Conservation (phyloP, 37 sponge, comb jelly and placozoan species). For the Petrosia ficiformis region DNA sequence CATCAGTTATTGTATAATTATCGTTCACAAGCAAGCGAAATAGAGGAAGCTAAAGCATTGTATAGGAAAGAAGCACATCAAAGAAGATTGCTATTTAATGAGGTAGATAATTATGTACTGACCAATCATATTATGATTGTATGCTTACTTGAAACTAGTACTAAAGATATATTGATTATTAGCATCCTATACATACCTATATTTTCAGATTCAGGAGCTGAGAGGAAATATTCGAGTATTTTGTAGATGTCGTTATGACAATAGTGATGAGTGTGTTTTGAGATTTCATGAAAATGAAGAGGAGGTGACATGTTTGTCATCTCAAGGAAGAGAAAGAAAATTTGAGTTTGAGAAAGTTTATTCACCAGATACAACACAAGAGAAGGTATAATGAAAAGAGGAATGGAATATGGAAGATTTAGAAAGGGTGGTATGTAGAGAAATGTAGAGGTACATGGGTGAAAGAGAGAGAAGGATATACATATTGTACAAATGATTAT, state of each 20-base stretch:
- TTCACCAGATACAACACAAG: slow-evolving; percentile 61
- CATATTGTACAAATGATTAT: background rate
- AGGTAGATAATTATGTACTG: no score
- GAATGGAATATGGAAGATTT: no score
- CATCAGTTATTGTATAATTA: slow-evolving; percentile 11
- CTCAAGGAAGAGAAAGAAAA: slow-evolving; percentile 56
- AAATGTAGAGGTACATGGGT: no score
- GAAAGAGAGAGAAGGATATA: no score
- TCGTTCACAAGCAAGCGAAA: slow-evolving; percentile 27
- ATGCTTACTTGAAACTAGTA: no score
- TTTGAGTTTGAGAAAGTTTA: slow-evolving; percentile 82
- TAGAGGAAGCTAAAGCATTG: slow-evolving; percentile 55
- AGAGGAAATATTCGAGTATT: slow-evolving; percentile 85
- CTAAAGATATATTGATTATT: no score
- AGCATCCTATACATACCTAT: background rate
- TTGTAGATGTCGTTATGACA: slow-evolving; percentile 79
- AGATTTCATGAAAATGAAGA: slow-evolving; percentile 43
- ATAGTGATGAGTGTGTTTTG: slow-evolving; percentile 17
- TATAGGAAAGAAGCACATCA: slow-evolving; percentile 72
- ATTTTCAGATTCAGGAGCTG: slow-evolving; percentile 66
- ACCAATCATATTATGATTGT: no score
- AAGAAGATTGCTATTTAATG: slow-evolving; percentile 74
- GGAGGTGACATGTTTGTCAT: slow-evolving; percentile 20
- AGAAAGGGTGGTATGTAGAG: no score
- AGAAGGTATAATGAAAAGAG: slow-evolving; percentile 41